A percentile compares a stretch with the other conserved stretches of the same genome.
phyloP scores from a whole-genome alignment of 1,140 invertebrate genomes.

The Rhynchophorus ferrugineus region DNA sequence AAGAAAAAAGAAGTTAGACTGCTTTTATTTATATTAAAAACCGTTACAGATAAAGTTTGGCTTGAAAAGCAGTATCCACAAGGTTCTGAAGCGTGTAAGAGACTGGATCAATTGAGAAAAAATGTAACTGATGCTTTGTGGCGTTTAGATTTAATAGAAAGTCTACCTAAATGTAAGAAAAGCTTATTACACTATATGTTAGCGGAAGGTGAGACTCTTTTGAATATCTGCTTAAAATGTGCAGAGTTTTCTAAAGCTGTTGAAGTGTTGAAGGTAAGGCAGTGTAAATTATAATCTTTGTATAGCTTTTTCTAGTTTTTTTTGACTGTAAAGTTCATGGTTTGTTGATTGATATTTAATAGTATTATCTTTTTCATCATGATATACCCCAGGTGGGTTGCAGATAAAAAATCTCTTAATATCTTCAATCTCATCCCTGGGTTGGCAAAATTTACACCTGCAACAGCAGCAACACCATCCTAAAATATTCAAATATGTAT shows the following conservation, averaged over 20 bases:
- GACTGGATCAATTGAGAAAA: conserved; percentile 27
- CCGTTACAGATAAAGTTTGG: conserved; percentile 28
- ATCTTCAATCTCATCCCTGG: conserved; percentile 31
- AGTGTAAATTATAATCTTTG: conserved; percentile 20
- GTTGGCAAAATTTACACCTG: conserved; percentile 34
- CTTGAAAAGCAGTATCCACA: conserved; percentile 26
- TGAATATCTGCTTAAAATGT: conserved; percentile 35
- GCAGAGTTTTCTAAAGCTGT: conserved; percentile 32
- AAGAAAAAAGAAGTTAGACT: conserved; percentile 31
- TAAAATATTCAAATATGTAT: conserved; percentile 13
- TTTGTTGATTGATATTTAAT: conserved; percentile 32
- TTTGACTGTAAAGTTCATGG: conserved; percentile 37
- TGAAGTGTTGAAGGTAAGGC: conserved; percentile 38
- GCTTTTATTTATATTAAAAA: conserved; percentile 31
- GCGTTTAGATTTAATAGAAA: conserved; percentile 32
- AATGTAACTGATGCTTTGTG: conserved; percentile 34
- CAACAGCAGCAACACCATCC: conserved; percentile 40
- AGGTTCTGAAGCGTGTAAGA: conserved; percentile 22
- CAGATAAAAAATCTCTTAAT: conserved; percentile 32
- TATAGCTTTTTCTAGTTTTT: conserved; percentile 34
- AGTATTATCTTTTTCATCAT: conserved; percentile 25
- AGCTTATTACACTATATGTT: conserved; percentile 36
- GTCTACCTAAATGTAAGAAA: conserved; percentile 18
- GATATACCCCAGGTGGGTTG: conserved; percentile 34
- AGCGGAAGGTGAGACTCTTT: conserved; percentile 33